These are phyloP conservation scores for Philaethria dido DNA, from an alignment of 2,888 invertebrate genomes.

Conservation along the genomic window DNA sequence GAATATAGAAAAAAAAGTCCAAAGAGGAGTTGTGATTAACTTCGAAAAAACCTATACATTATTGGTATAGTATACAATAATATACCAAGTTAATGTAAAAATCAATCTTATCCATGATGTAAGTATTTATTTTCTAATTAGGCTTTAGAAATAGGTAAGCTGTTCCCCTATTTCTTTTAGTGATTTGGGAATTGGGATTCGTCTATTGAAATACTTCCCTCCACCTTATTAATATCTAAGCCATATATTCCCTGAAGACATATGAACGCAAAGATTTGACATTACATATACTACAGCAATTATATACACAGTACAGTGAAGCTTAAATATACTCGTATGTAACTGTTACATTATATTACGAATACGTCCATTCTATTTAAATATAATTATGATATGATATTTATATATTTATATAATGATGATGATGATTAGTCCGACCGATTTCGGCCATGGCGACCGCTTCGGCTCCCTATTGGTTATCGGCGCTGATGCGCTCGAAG, in stretches of 20 bases:
- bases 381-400: too few relatives aligned
- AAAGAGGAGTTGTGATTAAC: too few relatives aligned
- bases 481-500: too few relatives aligned
- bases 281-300: constrained; percentile 10
- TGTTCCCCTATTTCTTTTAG: neutral
- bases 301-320: neutral
- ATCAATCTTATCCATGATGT: neutral
- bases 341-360: neutral
- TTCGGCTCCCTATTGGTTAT: too few relatives aligned
- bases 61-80: too few relatives aligned
- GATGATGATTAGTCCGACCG: too few relatives aligned
- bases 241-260: constrained; percentile 37
- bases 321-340: neutral
- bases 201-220: constrained; percentile 31
- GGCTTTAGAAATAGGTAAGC: constrained; percentile 1
- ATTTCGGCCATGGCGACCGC: too few relatives aligned
- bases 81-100: too few relatives aligned
- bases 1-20: too few relatives aligned
- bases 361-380: too few relatives aligned
- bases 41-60: too few relatives aligned
- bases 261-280: neutral
- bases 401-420: too few relatives aligned
- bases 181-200: constrained; percentile 31
- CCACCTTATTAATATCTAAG: constrained; percentile 33
- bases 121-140: neutral